Evolutionary conservation across 2,113 vertebrate genomes (phyloP).

Genomic region (Mus pahari): DNA sequence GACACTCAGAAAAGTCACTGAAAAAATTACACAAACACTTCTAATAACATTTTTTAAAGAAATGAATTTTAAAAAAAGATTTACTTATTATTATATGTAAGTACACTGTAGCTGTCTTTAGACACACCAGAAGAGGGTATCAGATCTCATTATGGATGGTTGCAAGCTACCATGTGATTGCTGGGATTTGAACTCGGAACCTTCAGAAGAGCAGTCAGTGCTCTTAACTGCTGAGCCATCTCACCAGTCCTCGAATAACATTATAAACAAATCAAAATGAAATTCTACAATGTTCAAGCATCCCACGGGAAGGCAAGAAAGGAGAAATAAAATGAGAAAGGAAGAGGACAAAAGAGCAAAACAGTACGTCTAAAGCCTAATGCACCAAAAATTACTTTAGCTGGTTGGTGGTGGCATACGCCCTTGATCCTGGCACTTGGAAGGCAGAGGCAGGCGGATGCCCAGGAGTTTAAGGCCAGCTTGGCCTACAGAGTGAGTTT

Average conservation of each 20-base stretch:
- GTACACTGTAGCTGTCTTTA: too few relatives aligned
- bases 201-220: too few relatives aligned
- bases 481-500: background rate
- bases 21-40: background rate
- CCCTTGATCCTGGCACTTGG: background rate
- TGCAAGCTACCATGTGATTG: too few relatives aligned
- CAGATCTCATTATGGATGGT: too few relatives aligned
- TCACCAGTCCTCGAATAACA: background rate
- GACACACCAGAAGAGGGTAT: too few relatives aligned
- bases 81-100: too few relatives aligned
- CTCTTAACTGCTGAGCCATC: too few relatives aligned
- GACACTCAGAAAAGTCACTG: background rate
- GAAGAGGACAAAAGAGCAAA: background rate
- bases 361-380: background rate
- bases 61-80: too few relatives aligned
- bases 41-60: background rate
- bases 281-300: background rate
- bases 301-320: background rate
- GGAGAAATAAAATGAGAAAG: background rate
- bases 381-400: background rate
- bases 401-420: background rate
- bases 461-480: background rate
- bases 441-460: background rate
- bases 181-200: too few relatives aligned
- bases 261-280: background rate